Base-by-base conservation (phyloP, 2,888 invertebrate genomes). In the Psococerastis gibbosa region DNA sequence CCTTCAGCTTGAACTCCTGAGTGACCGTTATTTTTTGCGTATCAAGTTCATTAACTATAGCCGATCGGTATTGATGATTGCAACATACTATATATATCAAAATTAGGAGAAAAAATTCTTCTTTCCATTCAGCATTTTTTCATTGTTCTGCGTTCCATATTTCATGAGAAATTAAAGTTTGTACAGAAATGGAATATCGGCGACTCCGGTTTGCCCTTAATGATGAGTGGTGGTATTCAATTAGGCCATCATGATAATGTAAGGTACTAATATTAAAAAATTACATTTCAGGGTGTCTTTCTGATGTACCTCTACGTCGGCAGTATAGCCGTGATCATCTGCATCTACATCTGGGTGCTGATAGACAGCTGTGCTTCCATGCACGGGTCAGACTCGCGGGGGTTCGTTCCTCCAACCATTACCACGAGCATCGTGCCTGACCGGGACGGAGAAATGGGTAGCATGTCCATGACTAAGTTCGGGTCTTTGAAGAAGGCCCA, bases 271-370 rank as follows among this genome's bases (percentile, higher is more conserved):
- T n/a, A n/a, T n/a, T n/a, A n/a, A n/a, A n/a, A n/a, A n/a, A n/a
- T n/a, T n/a, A n/a, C n/a, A 23, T 50, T 49, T 3, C 57, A 67
- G 67, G 65, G 66, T 11, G 55, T 67, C 42, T 66, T 66, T 50
- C 57, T 68, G 49, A 64, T 68, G 61, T 69, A 66, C 52, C 59
- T 69, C 32, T 66, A 68, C 56, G 63, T 68, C 43, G 68, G 67
- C 2, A 66, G 66, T 48, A 66, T 68, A 47, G 60, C 65, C 2
- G 67, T 68, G 45, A 67, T 69, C 50, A 63, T 69, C 51, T 63
- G 65, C 51, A 68, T 68, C 52, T 69, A 69, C 57, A 60, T 68
- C 47, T 65, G 67, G 58, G 65, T 69, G 15, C 55, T 68, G 49
- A 55, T 67, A 32, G 67, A 68, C 55, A 66, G 65, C 50, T 68